phyloP scores from a whole-genome alignment of 2,888 invertebrate species.

The Erannis defoliaria region DNA sequence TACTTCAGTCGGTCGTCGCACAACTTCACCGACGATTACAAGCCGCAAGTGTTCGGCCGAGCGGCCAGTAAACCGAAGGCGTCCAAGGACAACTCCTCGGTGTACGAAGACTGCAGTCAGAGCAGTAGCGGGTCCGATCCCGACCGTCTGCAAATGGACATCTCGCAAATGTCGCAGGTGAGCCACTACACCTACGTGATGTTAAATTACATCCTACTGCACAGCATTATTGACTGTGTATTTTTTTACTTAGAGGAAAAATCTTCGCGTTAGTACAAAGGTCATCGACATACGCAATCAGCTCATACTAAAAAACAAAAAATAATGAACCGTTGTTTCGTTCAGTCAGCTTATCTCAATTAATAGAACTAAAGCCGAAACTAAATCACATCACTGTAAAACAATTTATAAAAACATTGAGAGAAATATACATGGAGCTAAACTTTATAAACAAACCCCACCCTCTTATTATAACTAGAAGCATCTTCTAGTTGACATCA shows the following conservation, averaged over 20 bases:
- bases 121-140: slow-evolving; percentile 92
- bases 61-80: slow-evolving; percentile 63
- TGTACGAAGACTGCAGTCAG: slow-evolving; percentile 87
- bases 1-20: slow-evolving; percentile 65
- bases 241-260: background rate
- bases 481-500: slow-evolving; percentile 6
- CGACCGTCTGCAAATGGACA: slow-evolving; percentile 91
- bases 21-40: slow-evolving; percentile 73
- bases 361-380: background rate
- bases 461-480: slow-evolving; percentile 4
- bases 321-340: background rate
- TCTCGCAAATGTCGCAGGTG: slow-evolving; percentile 85
- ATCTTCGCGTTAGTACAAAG: background rate
- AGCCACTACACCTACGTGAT: slow-evolving; percentile 13
- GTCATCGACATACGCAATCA: no score
- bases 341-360: background rate
- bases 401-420: background rate
- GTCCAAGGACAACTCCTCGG: slow-evolving; percentile 79
- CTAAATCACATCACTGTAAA: background rate
- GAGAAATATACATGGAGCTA: background rate
- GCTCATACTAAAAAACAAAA: background rate
- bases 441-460: slow-evolving; percentile 13
- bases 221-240: background rate
- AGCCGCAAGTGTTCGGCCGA: slow-evolving; percentile 70
- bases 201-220: background rate